phyloP scores from a whole-genome alignment of 2,888 invertebrate species.

The Ferrisia virgata region DNA sequence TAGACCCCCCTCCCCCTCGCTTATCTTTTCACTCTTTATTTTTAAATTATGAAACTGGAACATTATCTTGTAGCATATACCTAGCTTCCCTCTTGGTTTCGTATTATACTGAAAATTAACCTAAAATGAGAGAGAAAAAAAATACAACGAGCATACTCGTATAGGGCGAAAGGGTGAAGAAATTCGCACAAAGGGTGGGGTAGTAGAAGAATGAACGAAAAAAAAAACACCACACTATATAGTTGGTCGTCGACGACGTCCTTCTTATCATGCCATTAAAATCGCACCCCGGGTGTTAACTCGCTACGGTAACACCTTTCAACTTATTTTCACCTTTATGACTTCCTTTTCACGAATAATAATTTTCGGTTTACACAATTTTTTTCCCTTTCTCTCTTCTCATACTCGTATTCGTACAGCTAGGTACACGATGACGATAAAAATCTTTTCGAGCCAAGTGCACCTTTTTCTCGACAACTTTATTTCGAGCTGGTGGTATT shows the following conservation, averaged over 20 bases:
- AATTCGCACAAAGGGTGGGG: too few relatives aligned
- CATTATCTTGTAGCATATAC: too few relatives aligned
- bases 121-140: too few relatives aligned
- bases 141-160: too few relatives aligned
- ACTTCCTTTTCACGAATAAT: slow-evolving; percentile 29
- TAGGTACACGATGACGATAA: not conserved
- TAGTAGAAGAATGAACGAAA: not conserved
- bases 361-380: not conserved
- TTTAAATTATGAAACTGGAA: too few relatives aligned
- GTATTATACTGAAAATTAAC: too few relatives aligned
- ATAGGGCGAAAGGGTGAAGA: too few relatives aligned
- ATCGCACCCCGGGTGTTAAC: not conserved
- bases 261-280: not conserved
- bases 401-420: too few relatives aligned
- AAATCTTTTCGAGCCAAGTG: not conserved
- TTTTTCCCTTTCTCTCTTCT: not conserved
- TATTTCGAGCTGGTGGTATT: not conserved
- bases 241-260: not conserved
- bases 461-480: not conserved
- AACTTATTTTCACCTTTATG: slow-evolving; percentile 20
- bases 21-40: too few relatives aligned
- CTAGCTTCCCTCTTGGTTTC: too few relatives aligned
- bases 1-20: too few relatives aligned
- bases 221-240: not conserved
- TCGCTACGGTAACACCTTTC: slow-evolving; percentile 11